phyloP scores from a whole-genome alignment of 2,113 vertebrate genomes.

The Lates calcarifer region DNA sequence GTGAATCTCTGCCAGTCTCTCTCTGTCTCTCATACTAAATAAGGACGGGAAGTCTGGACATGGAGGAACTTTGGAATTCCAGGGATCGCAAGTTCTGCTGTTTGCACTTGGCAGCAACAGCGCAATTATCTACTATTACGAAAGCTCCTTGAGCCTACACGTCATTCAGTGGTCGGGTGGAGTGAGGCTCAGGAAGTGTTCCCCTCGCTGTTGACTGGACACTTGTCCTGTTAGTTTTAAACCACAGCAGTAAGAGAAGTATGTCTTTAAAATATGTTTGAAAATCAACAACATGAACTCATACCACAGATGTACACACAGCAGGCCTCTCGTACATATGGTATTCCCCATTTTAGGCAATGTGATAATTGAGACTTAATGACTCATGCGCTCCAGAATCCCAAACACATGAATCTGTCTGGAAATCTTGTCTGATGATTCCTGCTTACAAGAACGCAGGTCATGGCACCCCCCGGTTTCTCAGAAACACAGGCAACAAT shows the following conservation, averaged over 20 bases:
- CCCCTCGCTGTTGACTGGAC: constrained; percentile 21
- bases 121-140: constrained; percentile 42
- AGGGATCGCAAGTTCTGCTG: constrained; percentile 26
- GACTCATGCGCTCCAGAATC: constrained; percentile 51
- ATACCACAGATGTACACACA: background rate
- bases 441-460: constrained; percentile 5
- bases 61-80: constrained; percentile 59
- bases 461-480: background rate
- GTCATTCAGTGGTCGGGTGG: constrained; percentile 20
- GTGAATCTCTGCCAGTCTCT: constrained; percentile 28
- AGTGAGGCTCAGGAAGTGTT: constrained; percentile 23
- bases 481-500: background rate
- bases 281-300: background rate
- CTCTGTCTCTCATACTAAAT: constrained; percentile 67
- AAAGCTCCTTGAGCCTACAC: constrained; percentile 11
- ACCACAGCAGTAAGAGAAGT: background rate
- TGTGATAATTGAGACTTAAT: constrained; percentile 33
- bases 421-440: constrained; percentile 28
- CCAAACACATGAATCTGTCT: constrained; percentile 32
- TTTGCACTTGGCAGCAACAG: constrained; percentile 32
- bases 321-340: background rate
- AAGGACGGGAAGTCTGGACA: constrained; percentile 64
- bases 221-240: background rate
- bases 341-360: constrained; percentile 32
- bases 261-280: background rate